Conservation (phyloP, 2,797 vertebrate species). For the Gymnocypris eckloni region DNA sequence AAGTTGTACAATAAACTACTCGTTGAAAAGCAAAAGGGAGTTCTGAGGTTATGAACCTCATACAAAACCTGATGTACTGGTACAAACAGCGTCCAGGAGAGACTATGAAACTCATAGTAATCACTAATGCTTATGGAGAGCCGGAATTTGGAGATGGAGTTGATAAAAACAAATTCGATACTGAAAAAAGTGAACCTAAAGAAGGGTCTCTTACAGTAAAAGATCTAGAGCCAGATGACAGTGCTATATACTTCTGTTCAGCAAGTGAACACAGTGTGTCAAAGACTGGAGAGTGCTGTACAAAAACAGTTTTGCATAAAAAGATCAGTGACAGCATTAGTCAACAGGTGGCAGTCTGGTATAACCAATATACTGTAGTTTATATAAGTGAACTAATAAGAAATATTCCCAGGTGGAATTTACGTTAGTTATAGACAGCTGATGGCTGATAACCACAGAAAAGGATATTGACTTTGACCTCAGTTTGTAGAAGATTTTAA, state of each 20-base stretch:
- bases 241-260: conserved; percentile 65
- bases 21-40: not conserved
- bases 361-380: not conserved
- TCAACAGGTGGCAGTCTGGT: not conserved
- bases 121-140: not conserved
- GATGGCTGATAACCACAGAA: no score
- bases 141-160: not conserved
- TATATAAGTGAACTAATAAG: no score
- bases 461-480: no score
- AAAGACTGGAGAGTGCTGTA: conserved; percentile 8
- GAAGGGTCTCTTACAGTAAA: conserved; percentile 59
- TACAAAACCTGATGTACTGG: conserved; percentile 59
- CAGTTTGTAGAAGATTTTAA: no score
- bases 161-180: conserved; percentile 23
- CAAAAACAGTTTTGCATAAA: not conserved
- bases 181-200: conserved; percentile 12
- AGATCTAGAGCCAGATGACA: conserved; percentile 52
- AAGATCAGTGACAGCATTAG: no score
- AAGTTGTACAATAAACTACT: conserved; percentile 33
- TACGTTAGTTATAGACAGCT: no score
- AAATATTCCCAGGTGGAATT: no score
- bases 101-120: conserved; percentile 40
- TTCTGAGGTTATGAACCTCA: conserved; percentile 49
- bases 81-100: conserved; percentile 37
- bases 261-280: conserved; percentile 55